phyloP scores from a whole-genome alignment of 1,140 invertebrate genomes.

The Drosophila simulans region DNA sequence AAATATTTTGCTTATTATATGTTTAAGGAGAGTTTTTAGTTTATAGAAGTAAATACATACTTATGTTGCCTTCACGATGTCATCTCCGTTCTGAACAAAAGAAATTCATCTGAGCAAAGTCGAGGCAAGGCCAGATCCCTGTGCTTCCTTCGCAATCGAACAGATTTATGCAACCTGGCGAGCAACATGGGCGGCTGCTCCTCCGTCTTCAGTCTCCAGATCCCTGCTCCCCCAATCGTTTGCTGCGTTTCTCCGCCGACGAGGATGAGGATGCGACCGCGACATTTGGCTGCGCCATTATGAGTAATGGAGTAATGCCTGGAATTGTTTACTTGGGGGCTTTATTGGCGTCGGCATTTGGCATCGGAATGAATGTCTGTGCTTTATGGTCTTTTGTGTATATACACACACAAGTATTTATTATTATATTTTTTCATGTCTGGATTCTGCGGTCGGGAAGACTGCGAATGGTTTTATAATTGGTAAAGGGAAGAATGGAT shows the following conservation, averaged over 20 bases:
- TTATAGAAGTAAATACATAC: too few relatives aligned
- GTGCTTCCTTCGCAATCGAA: conserved; percentile 54
- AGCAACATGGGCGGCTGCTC: conserved; percentile 59
- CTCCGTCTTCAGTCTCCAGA: conserved; percentile 10
- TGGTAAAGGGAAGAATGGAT: background rate
- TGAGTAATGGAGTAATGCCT: conserved; percentile 78
- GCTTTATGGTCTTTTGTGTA: conserved; percentile 47
- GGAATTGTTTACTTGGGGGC: conserved; percentile 75
- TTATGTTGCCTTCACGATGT: conserved; percentile 1
- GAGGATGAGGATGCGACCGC: conserved; percentile 28
- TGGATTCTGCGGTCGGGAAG: conserved; percentile 9
- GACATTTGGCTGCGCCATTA: conserved; percentile 66
- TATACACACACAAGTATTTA: conserved; percentile 12
- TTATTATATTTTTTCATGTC: conserved; percentile 20
- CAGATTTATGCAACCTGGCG: conserved; percentile 64
- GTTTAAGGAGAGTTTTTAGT: too few relatives aligned
- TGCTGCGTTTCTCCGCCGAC: conserved; percentile 13
- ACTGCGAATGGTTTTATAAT: conserved; percentile 38
- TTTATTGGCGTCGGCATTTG: conserved; percentile 57
- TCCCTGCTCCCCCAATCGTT: conserved; percentile 8
- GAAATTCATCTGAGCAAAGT: conserved; percentile 13
- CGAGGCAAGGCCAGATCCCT: conserved; percentile 32
- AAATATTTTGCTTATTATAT: too few relatives aligned
- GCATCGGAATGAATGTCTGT: conserved; percentile 35
- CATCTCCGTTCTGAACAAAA: conserved; percentile 23